A percentile compares a stretch with the other conserved stretches of the same genome.
Evolutionary conservation across 2,113 vertebrate genomes (phyloP).

Genomic region (Sporophila hypoxantha): DNA sequence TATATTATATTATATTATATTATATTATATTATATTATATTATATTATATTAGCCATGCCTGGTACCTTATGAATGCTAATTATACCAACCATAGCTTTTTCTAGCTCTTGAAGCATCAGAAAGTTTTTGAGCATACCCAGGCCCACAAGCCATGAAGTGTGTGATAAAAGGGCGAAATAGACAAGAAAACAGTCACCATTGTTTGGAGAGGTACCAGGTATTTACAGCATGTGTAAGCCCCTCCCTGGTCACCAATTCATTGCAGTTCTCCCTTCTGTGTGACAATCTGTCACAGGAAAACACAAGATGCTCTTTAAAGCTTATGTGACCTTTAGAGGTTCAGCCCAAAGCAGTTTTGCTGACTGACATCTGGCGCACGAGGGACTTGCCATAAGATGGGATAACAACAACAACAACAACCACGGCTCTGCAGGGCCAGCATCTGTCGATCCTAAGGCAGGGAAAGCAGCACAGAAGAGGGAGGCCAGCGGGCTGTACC

Average conservation of each 20-base stretch:
- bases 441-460: background rate
- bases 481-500: rapidly evolving
- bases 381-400: background rate
- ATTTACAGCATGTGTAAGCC: background rate
- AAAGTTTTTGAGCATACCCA: background rate
- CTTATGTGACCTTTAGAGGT: slow-evolving; percentile 19
- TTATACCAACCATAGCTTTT: background rate
- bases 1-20: too few species aligned
- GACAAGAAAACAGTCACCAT: background rate
- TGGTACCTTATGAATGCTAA: background rate
- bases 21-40: too few species aligned
- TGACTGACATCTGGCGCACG: slow-evolving; percentile 16
- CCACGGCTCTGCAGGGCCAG: background rate
- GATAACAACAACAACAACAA: background rate
- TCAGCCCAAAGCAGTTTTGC: slow-evolving; percentile 30
- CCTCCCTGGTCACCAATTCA: background rate
- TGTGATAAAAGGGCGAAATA: background rate
- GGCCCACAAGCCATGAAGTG: background rate
- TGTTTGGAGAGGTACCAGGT: background rate
- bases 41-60: background rate
- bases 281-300: slow-evolving; percentile 11
- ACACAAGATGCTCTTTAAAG: slow-evolving; percentile 22
- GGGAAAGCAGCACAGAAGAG: background rate
- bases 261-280: background rate
- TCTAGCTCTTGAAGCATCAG: background rate